A percentile compares a stretch with the other conserved stretches of the same genome.
These are phyloP conservation scores for Platanista minor DNA, from an alignment of 2,113 vertebrate genomes.

Conservation along the genomic window DNA sequence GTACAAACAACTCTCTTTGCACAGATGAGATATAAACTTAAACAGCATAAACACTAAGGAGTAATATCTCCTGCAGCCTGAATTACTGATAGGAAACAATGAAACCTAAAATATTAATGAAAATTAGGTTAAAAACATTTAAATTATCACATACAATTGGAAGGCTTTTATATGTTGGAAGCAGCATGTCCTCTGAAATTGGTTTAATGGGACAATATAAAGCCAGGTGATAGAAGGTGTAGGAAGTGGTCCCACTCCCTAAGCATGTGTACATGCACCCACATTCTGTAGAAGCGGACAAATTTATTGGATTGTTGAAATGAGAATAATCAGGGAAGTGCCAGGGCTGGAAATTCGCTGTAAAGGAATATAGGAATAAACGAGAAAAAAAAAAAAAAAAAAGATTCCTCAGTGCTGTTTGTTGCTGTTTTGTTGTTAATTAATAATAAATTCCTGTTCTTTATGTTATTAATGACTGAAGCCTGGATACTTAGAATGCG, in stretches of 20 bases:
- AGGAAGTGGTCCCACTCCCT: accelerated
- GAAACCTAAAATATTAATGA: conserved; percentile 6
- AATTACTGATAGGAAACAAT: conserved; percentile 14
- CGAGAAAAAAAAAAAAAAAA: too few relatives aligned
- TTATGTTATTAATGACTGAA: background rate
- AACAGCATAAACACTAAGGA: background rate
- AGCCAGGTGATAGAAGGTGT: background rate
- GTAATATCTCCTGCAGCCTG: background rate
- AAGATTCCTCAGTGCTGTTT: background rate
- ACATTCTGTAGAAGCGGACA: background rate
- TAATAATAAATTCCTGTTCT: background rate
- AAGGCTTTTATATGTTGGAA: background rate
- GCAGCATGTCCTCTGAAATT: background rate
- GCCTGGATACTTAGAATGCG: background rate
- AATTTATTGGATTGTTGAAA: background rate
- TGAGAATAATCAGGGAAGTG: background rate
- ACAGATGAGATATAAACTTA: background rate
- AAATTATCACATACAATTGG: background rate
- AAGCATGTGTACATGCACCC: background rate
- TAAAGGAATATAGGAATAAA: background rate
- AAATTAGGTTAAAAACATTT: background rate
- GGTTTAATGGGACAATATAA: background rate
- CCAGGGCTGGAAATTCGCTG: background rate
- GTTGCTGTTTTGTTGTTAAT: background rate
- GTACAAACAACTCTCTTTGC: background rate